Evolutionary conservation across 2,113 vertebrate genomes (phyloP), one percentile per base, ranked within the genome.

Genomic region (Tyto alba): DNA sequence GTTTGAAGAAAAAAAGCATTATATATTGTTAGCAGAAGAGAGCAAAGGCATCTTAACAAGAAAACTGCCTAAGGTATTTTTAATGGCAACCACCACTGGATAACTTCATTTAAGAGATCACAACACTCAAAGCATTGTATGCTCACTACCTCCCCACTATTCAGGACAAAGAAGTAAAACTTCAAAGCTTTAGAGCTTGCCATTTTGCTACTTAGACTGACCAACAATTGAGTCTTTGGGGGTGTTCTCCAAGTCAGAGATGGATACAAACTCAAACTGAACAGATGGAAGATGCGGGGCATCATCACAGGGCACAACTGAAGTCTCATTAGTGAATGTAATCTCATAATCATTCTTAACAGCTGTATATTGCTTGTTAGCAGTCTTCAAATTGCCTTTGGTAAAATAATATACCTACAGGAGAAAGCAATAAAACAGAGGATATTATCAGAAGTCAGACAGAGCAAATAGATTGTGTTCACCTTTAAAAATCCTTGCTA

Each of bases 271-370:
- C 43, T 99, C 98, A 85, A 99, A 99, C 96, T 99, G 99, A 97
- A 99, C 93, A 93, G 98, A 98, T 87, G 99, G 99, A 92, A 99
- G 98, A 16, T 99, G 98, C 34, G 94, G 91, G 75, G 87, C 97
- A 95, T 99, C 99, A 13, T 99, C 99, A 84, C 99, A 99, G 89
- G 99, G 99, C 85, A 99, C 95, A 94, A 99, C 96, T 11, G 97
- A 97, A 50, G 99, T 99, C 66, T 99, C 99, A 26, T 98, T 99
- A 36, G 98, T 99, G 87, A 99, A 98, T 10, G 99, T 99, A 98
- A 99, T 99, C 98, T 99, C 99, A 11, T 99, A 99, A 97, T 99
- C 99, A 16, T 99, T 99, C 97, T 99, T 99, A 96, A 99, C 98
- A 16, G 99, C 98, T 16, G 99, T 98, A 97, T 99, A 99, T 93